Evolutionary conservation across 1,140 invertebrate genomes (phyloP), one percentile per base, ranked within the genome.

Genomic region (Aradophagus sp.): DNA sequence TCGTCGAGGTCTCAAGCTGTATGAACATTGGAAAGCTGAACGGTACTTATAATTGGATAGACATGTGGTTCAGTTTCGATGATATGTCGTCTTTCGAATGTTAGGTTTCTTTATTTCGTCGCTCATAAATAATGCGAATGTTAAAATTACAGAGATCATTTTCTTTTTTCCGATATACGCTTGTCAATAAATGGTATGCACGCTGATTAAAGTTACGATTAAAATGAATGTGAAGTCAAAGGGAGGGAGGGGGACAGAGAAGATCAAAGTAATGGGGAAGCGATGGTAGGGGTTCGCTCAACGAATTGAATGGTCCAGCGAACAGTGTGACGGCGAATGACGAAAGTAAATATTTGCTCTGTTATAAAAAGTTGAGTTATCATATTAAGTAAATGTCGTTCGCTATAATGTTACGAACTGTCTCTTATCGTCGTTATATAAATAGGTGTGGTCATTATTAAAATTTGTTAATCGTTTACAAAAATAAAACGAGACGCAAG

Each of bases 61-160:
- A 74, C 62, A 77, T 75, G 77, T 78, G 75, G 75, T 77, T 80
- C 77, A 80, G 79, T 75, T 80, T 55, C 67, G 67, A 75, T 80
- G 81, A 81, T 80, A 80, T 81, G 76, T 84, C 65, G 76, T 74
- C 79, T 78, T 76, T 79, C 79, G 77, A 76, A 76, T 79, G 76
- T 81, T 58, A 71, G n/a, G n/a, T 29, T 72, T 80, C 75, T 65
- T 81, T 85, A 82, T 83, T 84, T 81, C 73, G 76, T 80, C 77
- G 68, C 72, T 52, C 77, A 83, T 77, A 81, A 84, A 83, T 80
- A 78, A 84, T 73, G 79, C 80, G 78, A 79, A 78, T 80, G 79
- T 77, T 81, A 84, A 84, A 80, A 84, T 83, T 86, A 86, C 81
- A 85, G 83, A 86, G 84, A 86, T 86, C 84, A 86, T 80, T 82